A percentile compares a stretch with the other conserved stretches of the same genome.
Evolutionary conservation across 2,888 invertebrate genomes (phyloP).

Genomic region (Drymonia ruficornis): DNA sequence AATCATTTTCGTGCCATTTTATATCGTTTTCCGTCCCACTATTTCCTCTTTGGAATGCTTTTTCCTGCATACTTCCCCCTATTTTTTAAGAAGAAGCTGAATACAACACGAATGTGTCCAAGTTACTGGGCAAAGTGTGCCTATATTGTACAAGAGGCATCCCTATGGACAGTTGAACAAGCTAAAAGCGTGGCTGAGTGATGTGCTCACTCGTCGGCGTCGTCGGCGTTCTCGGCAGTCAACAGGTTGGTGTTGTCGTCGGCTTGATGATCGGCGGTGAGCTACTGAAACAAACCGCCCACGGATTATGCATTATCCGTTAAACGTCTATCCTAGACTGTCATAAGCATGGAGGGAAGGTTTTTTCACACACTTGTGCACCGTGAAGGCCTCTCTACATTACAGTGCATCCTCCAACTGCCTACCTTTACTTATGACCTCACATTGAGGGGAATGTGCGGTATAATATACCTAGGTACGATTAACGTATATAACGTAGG

Average conservation of each 20-base stretch:
- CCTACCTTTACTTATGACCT: too few species aligned
- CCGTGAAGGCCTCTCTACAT: too few species aligned
- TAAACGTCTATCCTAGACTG: not conserved
- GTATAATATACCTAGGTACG: too few species aligned
- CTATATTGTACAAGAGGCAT: slow-evolving; percentile 60
- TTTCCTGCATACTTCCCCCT: too few species aligned
- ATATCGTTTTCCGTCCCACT: too few species aligned
- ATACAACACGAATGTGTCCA: slow-evolving; percentile 20
- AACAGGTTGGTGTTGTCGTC: slow-evolving; percentile 80
- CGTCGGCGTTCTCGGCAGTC: slow-evolving; percentile 78
- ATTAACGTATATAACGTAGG: too few species aligned
- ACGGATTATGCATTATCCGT: slow-evolving; percentile 20
- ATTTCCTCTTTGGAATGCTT: too few species aligned
- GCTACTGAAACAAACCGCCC: slow-evolving; percentile 63
- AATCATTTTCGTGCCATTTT: too few species aligned
- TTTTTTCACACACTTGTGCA: too few species aligned
- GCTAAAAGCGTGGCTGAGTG: slow-evolving; percentile 50
- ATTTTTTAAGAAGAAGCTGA: not conserved
- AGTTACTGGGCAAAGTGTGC: slow-evolving; percentile 35
- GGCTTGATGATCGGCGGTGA: slow-evolving; percentile 72
- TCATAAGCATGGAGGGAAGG: too few species aligned
- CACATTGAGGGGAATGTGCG: too few species aligned
- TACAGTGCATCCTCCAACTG: too few species aligned
- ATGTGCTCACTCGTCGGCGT: slow-evolving; percentile 67
- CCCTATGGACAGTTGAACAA: slow-evolving; percentile 51